A percentile compares a stretch with the other conserved stretches of the same genome.
Conservation (phyloP, 2,113 vertebrate genomes). For the Cavia aperea region DNA sequence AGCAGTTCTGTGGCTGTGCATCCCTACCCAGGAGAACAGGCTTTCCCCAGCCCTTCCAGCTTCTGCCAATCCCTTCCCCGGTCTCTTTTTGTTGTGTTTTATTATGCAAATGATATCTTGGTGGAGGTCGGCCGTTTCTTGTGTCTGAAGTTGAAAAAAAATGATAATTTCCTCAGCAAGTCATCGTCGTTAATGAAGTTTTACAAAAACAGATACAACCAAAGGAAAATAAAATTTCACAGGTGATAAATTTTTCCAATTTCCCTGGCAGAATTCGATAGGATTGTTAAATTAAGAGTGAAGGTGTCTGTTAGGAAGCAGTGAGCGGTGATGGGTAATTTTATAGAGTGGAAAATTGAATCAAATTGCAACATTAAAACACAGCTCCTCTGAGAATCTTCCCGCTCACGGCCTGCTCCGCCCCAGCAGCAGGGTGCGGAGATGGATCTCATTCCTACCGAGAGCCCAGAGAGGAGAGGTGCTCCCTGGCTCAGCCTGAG, state of each 20-base stretch:
- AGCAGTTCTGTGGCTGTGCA: not conserved
- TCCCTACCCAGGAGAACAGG: not conserved
- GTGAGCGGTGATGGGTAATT: constrained; percentile 90
- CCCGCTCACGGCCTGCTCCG: constrained; percentile 68
- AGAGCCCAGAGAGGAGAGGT: constrained; percentile 44
- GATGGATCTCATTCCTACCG: constrained; percentile 28
- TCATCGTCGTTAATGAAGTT: constrained; percentile 92
- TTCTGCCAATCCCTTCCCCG: constrained; percentile 1
- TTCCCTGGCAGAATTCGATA: constrained; percentile 90
- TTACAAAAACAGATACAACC: constrained; percentile 87
- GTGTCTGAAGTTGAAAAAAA: constrained; percentile 70
- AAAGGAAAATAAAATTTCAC: constrained; percentile 96
- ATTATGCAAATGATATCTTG: constrained; percentile 75
- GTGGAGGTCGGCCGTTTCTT: constrained; percentile 69
- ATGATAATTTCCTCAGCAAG: constrained; percentile 87
- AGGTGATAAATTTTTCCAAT: constrained; percentile 97
- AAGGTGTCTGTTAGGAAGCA: constrained; percentile 88
- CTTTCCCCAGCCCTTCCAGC: not conserved
- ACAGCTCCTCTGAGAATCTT: constrained; percentile 82
- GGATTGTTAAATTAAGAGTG: constrained; percentile 94
- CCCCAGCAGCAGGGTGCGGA: constrained; percentile 64
- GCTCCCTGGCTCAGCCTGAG: constrained; percentile 38
- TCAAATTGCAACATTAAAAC: constrained; percentile 94
- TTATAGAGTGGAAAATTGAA: constrained; percentile 99
- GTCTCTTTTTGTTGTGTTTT: constrained; percentile 65